A percentile compares a stretch with the other conserved stretches of the same genome.
Conservation (phyloP, 2,113 vertebrate genomes). For the Ailuropoda melanoleuca region DNA sequence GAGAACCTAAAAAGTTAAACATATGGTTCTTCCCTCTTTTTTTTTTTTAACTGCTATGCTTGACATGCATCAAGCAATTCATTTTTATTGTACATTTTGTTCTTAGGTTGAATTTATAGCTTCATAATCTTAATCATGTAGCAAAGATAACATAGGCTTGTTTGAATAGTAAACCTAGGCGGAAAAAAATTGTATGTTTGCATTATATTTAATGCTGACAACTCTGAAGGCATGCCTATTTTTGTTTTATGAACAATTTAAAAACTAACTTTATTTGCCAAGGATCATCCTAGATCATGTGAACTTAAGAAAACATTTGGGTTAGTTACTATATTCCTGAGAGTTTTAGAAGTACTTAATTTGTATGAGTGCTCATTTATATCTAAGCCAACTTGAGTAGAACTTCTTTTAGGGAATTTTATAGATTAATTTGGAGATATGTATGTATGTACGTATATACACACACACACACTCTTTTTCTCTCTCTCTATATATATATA, state of each 20-base stretch:
- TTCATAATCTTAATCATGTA: neutral
- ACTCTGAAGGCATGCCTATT: neutral
- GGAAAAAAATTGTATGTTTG: neutral
- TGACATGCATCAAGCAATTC: neutral
- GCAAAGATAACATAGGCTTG: neutral
- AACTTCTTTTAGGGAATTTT: neutral
- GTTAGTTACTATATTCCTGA: neutral
- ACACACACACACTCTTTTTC: neutral
- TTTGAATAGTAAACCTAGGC: neutral
- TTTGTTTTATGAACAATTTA: neutral
- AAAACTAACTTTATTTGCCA: neutral
- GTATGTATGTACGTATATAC: no score
- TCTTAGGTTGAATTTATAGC: neutral
- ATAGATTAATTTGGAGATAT: neutral
- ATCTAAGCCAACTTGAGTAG: neutral
- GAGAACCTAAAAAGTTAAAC: neutral
- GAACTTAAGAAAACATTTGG: neutral
- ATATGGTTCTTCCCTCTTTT: neutral
- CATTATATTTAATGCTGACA: neutral
- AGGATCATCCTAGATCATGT: neutral
- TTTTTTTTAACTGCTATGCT: neutral
- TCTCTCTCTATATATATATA: no score
- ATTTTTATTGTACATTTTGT: neutral
- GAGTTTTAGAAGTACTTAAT: neutral
- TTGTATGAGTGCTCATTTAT: neutral